Base-by-base conservation (phyloP, 2,888 invertebrate species). In the Scaptomyza caliginosa region DNA sequence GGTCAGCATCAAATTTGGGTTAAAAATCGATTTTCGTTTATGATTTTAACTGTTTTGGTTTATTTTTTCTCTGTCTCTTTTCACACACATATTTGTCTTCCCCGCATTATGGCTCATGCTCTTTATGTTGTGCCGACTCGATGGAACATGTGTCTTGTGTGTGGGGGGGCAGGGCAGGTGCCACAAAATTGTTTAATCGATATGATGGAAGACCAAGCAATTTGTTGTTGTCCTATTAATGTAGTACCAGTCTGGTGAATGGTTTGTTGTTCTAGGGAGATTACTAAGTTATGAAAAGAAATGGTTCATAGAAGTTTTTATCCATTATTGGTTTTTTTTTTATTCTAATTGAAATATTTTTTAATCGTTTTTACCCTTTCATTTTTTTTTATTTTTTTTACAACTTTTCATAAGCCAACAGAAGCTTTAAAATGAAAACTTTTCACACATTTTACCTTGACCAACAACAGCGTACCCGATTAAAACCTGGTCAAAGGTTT, bases 21-120 rank as follows among this genome's bases (percentile, higher is more conserved):
- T 81, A 71, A 74, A 81, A 83, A 81, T 81, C 80, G 81, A 81
- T 81, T 81, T 81, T 85, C 83, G 83, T 85, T 82, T 82, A 85
- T 82, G 76, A 67, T 66, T 74, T 77, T 55, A 39, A 63, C 58
- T 48, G 55, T 56, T 57, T 45, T 39, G 1, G 2, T 11, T 23
- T 21, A 17, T 38, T 40, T 13, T 23, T 10, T 42, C 16, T 16
- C 13, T 10, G 38, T 30, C 54, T 62, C 8, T 3, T 34, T n/a
- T n/a, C n/a, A n/a, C n/a, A n/a, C 32, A 32, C 32, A 32, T 7
- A 32, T 56, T 56, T 26, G 36, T 34, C 51, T 54, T 39, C 62
- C 58, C 50, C 45, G 39, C 55, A 49, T 74, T 56, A n/a, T 52
- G 34, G 48, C 34, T 48, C 48, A 49, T 56, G 52, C 58, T 56